These are phyloP conservation scores for Phaethon lepturus DNA, from an alignment of 2,113 vertebrate species.

Conservation along the genomic window DNA sequence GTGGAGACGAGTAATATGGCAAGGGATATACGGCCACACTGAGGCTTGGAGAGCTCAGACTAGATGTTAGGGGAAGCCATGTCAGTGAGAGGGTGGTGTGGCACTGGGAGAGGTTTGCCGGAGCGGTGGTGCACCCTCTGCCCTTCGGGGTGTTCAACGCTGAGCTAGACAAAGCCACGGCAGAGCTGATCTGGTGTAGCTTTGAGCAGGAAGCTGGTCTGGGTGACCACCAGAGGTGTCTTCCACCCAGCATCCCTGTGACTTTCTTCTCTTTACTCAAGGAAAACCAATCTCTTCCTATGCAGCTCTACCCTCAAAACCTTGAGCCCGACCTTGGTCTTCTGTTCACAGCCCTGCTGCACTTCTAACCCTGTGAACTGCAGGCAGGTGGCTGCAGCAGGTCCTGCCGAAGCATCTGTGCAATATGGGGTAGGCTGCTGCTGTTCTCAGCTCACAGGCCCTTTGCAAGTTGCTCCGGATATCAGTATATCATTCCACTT, in stretches of 20 bases:
- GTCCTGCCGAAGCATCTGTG: not conserved
- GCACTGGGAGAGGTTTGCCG: not conserved
- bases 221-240: not conserved
- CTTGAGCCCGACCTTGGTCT: not conserved
- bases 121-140: not conserved
- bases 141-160: not conserved
- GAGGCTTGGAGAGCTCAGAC: not conserved
- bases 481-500: not conserved
- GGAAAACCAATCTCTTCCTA: not conserved
- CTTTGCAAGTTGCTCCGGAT: not conserved
- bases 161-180: not conserved
- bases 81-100: not conserved
- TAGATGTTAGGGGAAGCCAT: not conserved
- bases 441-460: not conserved
- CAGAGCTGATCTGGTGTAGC: not conserved
- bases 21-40: not conserved
- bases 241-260: not conserved
- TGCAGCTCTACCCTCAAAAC: not conserved
- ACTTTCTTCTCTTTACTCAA: not conserved
- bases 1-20: not conserved
- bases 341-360: not conserved
- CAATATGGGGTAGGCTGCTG: not conserved
- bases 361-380: accelerated
- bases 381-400: not conserved
- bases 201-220: not conserved